Evolutionary conservation across 2,113 vertebrate species (phyloP), one percentile per base, ranked within the genome.

Genomic region (Zosterops japonicus): DNA sequence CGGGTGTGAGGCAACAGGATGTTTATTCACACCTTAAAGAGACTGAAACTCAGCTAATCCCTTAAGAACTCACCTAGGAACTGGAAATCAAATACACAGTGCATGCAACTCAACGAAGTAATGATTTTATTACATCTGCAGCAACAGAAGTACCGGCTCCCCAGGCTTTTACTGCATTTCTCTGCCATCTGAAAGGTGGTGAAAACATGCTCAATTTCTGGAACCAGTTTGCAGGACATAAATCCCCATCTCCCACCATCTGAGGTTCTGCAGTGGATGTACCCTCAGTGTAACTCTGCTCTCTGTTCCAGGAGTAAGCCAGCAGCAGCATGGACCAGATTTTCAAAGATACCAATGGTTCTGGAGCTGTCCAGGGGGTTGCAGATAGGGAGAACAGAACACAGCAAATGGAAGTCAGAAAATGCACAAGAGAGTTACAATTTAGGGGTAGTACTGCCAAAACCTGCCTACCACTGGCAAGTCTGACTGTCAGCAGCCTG

Each of bases 1-100:
- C 3, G 0, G 53, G 59, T 85, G 68, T 97, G 92, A 95, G 65
- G 86, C 77, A 93, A 92, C 56, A 68, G 56, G 67, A 75, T 72
- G 84, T 91, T 96, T 96, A 77, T 82, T 85, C 17, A 16, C 41
- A 61, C 69, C 76, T 90, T 89, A 53, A 52, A 68, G 60, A 94
- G 86, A 82, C 89, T 93, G 92, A 94, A 95, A 93, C 83, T 90
- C 92, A 39, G 72, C 44, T 93, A 94, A 95, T 96, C 90, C 93
- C 76, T 87, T 86, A 90, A 92, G 86, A 93, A 61, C 93, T 86
- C 79, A 71, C 35, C 56, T 27, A 87, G 36, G 89, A 93, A 89
- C 72, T 53, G 67, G 44, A 89, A 69, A 89, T 81, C 68, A 91
- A 47, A 71, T 61, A 63, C 57, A 92, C 53, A 65, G 27, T 8